Evolutionary conservation across 2,888 invertebrate species (phyloP), one percentile per base, ranked within the genome.

Genomic region (Thecophora atra): DNA sequence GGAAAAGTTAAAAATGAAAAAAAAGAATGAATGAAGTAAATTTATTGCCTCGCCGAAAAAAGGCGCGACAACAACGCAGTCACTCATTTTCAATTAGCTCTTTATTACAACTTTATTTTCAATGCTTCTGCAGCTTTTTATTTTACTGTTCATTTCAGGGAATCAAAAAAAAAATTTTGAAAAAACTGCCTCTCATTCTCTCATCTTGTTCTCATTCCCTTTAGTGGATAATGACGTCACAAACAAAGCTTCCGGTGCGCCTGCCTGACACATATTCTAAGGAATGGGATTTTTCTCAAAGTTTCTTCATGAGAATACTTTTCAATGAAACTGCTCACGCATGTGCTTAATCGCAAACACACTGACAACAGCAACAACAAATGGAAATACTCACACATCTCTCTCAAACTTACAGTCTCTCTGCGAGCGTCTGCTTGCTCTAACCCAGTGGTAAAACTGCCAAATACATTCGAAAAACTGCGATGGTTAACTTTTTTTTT

Each of bases 221-320:
- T 30, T 4, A 30, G 30, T 44, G 2, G 13, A 66, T 17, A 3
- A 52, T 66, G 52, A 30, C 30, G 54, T 26, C n/a, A 47, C 15
- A 21, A 26, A 30, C 28, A 52, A n/a, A 66, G 65, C 52, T 65
- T 66, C 52, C 65, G 52, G 52, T 52, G 66, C 54, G 66, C 66
- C 66, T 30, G 17, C 21, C 62, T n/a, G n/a, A n/a, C n/a, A n/a
- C n/a, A n/a, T n/a, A n/a, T n/a, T n/a, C n/a, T n/a, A n/a, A n/a
- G n/a, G n/a, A n/a, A n/a, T n/a, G n/a, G n/a, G n/a, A n/a, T n/a
- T n/a, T n/a, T n/a, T n/a, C n/a, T n/a, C n/a, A n/a, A n/a, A n/a
- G n/a, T n/a, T n/a, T n/a, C n/a, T n/a, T 7, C 44, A 44, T 11
- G 7, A 44, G 44, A 11, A 44, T 11, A 44, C 8, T 44, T 44